Base-by-base conservation (phyloP, 2,888 invertebrate genomes). In the Megaustenia siamemsis region DNA sequence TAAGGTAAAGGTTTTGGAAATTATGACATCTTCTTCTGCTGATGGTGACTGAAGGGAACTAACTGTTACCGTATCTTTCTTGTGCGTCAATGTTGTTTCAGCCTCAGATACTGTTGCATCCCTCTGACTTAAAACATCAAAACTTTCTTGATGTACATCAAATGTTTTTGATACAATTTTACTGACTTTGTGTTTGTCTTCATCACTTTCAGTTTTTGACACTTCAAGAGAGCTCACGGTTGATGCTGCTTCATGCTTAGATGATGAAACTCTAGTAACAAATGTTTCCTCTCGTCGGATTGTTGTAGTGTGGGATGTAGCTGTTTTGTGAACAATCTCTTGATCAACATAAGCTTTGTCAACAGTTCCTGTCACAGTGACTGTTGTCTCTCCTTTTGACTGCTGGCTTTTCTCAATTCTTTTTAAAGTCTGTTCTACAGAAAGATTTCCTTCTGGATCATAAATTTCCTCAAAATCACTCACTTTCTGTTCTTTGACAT, bases 1-100 rank as follows among this genome's bases (percentile, higher is more conserved):
- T 43, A 82, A 45, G 60, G 40, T 82, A 60, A 82, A 82, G 5
- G 82, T 82, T 53, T 82, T 73, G 8, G 82, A 82, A 73, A 82
- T 82, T 6, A 82, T 82, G 5, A 81, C 81, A 56, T 81, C 81
- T 28, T 82, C 82, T 24, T 60, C 60, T n/a, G 43, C 8, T 40
- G 40, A 38, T 49, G 80, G 32, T 35, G 53, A 69, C 53, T 53
- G 28, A 18, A 45, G 18, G 6, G 18, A 8, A n/a, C 38, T 71
- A 71, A 0, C 71, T 18, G 2, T 40, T 40, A 60, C 21, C 43
- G 40, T 32, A 43, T 60, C 60, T 56, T 73, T 63, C 40, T 81
- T 38, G n/a, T 69, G 38, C 10, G 6, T 28, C 18, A 53, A 1
- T 18, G 1, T 18, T 49, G 38, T 32, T 32, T 71, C 71, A 71